phyloP scores from a whole-genome alignment of 2,797 vertebrate genomes.

The Peromyscus aztecus region DNA sequence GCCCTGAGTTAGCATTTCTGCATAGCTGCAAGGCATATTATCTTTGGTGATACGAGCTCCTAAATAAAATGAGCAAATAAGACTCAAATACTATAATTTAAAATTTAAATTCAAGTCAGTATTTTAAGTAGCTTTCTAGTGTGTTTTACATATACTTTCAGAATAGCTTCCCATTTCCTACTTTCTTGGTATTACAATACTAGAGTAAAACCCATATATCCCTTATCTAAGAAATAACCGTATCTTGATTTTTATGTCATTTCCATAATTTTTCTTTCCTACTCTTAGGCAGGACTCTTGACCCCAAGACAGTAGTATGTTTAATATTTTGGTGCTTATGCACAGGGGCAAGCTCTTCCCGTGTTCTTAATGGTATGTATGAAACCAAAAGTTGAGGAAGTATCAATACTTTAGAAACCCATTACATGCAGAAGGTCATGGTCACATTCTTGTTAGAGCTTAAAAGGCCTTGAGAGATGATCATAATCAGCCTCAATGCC shows the following conservation, averaged over 20 bases:
- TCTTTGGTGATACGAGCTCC: background rate
- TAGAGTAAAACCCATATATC: constrained; percentile 24
- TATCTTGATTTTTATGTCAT: constrained; percentile 30
- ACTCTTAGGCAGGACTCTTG: constrained; percentile 26
- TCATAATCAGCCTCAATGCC: background rate
- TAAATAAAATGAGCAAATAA: constrained; percentile 14
- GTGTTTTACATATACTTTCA: constrained; percentile 13
- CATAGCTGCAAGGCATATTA: background rate
- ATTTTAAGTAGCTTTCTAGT: background rate
- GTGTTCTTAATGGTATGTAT: background rate
- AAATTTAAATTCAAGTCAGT: background rate
- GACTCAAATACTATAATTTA: constrained; percentile 15
- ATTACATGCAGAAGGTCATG: background rate
- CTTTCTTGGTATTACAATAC: background rate
- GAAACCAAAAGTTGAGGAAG: background rate
- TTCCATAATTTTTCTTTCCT: constrained; percentile 38
- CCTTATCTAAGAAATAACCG: background rate
- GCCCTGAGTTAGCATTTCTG: background rate
- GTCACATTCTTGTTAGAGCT: background rate
- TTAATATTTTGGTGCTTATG: background rate
- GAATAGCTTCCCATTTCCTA: constrained; percentile 54
- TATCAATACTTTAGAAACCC: background rate
- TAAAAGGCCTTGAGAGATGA: constrained; percentile 17
- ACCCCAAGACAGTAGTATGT: background rate
- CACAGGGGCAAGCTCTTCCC: background rate